Evolutionary conservation across 2,797 vertebrate genomes (phyloP).

Genomic region (Lepilemur septentrionalis): DNA sequence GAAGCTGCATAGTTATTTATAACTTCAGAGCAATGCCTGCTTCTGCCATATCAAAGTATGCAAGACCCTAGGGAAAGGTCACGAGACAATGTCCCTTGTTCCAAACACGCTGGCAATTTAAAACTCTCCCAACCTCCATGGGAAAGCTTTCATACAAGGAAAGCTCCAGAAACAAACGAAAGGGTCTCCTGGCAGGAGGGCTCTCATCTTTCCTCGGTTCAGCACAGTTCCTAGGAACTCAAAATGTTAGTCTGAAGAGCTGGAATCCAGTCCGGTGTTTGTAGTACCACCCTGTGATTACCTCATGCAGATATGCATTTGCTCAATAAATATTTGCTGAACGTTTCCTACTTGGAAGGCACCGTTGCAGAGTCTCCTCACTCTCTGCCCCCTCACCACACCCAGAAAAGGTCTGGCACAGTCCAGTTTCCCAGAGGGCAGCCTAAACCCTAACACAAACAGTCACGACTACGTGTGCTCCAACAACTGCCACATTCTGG

Average conservation of each 20-base stretch:
- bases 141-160: background rate
- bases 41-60: conserved; percentile 53
- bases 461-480: background rate
- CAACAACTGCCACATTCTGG: background rate
- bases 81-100: background rate
- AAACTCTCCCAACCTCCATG: background rate
- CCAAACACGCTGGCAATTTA: conserved; percentile 6
- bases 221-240: conserved; percentile 20
- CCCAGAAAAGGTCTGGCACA: background rate
- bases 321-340: conserved; percentile 42
- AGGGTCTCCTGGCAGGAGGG: conserved; percentile 4
- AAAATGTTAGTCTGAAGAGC: background rate
- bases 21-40: conserved; percentile 60
- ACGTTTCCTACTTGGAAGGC: conserved; percentile 15
- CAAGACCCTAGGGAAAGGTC: conserved; percentile 54
- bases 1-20: conserved; percentile 73
- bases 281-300: background rate
- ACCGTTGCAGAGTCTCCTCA: background rate
- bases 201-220: background rate
- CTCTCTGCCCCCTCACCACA: background rate
- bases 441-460: background rate
- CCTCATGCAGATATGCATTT: background rate
- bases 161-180: background rate
- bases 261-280: background rate
- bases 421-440: background rate